These are phyloP conservation scores for Gerris lacustris DNA, from an alignment of 2,888 invertebrate species.

Conservation along the genomic window DNA sequence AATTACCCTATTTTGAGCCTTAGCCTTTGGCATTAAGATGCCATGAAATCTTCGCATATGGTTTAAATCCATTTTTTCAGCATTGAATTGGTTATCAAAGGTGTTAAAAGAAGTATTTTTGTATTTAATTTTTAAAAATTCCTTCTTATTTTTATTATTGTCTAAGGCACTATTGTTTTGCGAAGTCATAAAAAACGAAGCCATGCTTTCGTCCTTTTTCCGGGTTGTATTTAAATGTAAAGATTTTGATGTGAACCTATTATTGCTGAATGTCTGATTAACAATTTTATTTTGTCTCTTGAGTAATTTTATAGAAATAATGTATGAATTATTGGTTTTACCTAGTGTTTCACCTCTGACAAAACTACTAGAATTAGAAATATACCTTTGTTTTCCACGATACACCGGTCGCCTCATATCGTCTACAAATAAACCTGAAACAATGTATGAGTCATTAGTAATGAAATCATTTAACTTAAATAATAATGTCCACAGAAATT, in stretches of 20 bases:
- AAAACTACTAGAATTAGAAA: conserved; percentile 3
- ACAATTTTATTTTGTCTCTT: not conserved
- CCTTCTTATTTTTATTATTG: not conserved
- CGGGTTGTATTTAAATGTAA: too few species aligned
- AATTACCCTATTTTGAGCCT: too few species aligned
- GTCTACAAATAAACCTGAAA: conserved; percentile 23
- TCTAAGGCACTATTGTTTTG: not conserved
- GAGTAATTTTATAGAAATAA: not conserved
- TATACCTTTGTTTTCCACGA: conserved; percentile 26
- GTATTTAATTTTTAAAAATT: too few species aligned
- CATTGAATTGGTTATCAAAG: not conserved
- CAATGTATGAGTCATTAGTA: conserved; percentile 4
- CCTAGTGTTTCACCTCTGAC: not conserved
- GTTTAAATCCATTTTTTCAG: not conserved
- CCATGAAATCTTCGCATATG: not conserved
- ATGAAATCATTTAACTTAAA: too few species aligned
- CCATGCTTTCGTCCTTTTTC: too few species aligned
- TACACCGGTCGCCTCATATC: conserved; percentile 25
- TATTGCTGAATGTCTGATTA: not conserved
- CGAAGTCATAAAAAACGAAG: not conserved
- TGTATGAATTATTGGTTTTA: not conserved
- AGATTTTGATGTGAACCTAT: not conserved
- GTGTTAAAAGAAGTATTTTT: not conserved
- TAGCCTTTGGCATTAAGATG: too few species aligned
- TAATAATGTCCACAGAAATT: too few species aligned